Base-by-base conservation (phyloP, 2,888 invertebrate species). In the Lamproptera curius region DNA sequence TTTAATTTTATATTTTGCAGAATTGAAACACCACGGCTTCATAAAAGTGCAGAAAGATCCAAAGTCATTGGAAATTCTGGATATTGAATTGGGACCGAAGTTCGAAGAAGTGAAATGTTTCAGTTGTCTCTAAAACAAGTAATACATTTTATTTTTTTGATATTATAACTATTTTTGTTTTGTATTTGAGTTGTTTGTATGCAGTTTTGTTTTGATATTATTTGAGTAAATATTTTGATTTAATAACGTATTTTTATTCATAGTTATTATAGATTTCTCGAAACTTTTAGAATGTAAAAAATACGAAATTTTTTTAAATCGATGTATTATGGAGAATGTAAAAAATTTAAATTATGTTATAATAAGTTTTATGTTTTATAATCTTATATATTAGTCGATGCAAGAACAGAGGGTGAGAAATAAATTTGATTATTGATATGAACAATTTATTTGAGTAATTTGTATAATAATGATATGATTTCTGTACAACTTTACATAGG, bases 391-490 rank as follows among this genome's bases (percentile, higher is more conserved):
- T n/a, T n/a, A n/a, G n/a, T n/a, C n/a, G n/a, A n/a, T n/a, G n/a
- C n/a, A n/a, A n/a, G n/a, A n/a, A n/a, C n/a, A n/a, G n/a, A n/a
- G n/a, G n/a, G n/a, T 20, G 45, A 72, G 67, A 68, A 46, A 73
- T 76, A 73, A 46, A 55, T 51, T 55, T 47, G 9, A 35, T 33
- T 16, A 56, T 70, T 76, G 81, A 85, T 86, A 86, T 81, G 83
- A 85, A 85, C 84, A 81, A 78, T 85, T 87, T 85, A 86, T 84
- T 87, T 83, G 78, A 83, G 78, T 82, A 79, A 77, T 86, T 84
- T 81, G 77, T 84, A 82, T 73, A 46, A 78, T 74, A 76, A 76
- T 85, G 86, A 87, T 87, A 87, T 87, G 86, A 84, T 85, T 85
- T 87, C 86, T 87, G 85, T 87, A 85, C 86, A 86, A 70, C 72